Evolutionary conservation across 2,113 vertebrate species (phyloP).

Genomic region (Laterallus jamaicensis): DNA sequence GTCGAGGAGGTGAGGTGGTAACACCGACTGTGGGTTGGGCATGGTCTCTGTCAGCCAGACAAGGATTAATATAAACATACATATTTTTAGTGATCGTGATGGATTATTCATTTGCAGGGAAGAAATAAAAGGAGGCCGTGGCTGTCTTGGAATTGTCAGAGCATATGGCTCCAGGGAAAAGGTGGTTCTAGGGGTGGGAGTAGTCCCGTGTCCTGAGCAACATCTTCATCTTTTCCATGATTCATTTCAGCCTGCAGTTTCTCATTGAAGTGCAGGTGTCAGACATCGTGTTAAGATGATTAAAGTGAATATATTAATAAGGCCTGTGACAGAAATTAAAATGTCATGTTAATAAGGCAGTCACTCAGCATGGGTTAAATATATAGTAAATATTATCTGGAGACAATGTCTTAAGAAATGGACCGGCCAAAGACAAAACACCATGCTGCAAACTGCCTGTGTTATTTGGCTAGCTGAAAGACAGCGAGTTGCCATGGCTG

Average conservation of each 20-base stretch:
- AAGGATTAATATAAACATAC: not conserved
- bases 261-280: not conserved
- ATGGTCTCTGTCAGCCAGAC: not conserved
- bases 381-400: not conserved
- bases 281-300: not conserved
- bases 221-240: not conserved
- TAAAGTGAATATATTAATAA: not conserved
- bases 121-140: not conserved
- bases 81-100: not conserved
- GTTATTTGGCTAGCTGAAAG: not conserved
- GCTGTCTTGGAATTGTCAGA: not conserved
- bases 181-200: not conserved
- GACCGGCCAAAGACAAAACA: not conserved
- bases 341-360: not conserved
- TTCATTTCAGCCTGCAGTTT: not conserved
- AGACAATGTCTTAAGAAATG: not conserved
- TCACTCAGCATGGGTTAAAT: not conserved
- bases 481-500: not conserved
- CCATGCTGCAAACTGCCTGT: not conserved
- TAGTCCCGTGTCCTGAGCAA: not conserved
- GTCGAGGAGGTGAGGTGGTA: not conserved
- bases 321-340: not conserved
- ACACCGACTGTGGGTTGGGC: fast-evolving
- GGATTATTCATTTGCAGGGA: not conserved
- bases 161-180: not conserved